Conservation (phyloP, 2,113 vertebrate genomes). For the Strix aluco region DNA sequence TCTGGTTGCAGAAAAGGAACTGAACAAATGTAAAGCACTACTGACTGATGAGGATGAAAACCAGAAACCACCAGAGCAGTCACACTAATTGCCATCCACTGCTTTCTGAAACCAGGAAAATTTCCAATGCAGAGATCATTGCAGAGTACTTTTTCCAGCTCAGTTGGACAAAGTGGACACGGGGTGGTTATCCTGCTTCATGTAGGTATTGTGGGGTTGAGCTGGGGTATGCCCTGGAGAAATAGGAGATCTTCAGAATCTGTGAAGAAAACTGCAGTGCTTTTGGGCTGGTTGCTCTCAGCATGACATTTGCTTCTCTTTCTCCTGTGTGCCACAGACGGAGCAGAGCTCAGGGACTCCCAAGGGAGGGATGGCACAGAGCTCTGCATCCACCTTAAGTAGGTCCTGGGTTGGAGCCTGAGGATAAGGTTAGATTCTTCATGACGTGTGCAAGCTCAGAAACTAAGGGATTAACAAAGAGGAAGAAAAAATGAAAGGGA, state of each 20-base stretch:
- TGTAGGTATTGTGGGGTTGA: neutral
- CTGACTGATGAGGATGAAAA: conserved; percentile 29
- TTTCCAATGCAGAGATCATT: neutral
- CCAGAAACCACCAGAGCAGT: neutral
- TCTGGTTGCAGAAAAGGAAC: conserved; percentile 12
- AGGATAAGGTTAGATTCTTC: neutral
- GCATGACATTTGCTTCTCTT: neutral
- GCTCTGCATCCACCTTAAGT: neutral
- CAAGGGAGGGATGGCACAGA: neutral
- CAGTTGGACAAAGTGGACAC: fast-evolving
- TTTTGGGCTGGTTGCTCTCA: neutral
- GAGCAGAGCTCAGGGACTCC: neutral
- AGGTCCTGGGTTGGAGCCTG: neutral
- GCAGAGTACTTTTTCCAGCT: neutral
- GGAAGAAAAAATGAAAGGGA: neutral
- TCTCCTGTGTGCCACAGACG: neutral
- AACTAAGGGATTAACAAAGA: neutral
- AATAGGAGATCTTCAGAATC: neutral
- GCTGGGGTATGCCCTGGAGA: neutral
- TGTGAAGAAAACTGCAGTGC: neutral
- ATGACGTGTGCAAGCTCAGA: neutral
- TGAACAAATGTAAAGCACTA: neutral
- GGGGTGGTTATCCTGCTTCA: neutral
- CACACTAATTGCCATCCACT: neutral
- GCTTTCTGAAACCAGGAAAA: neutral